Evolutionary conservation across 2,113 vertebrate species (phyloP).

Genomic region (Passer montanus): DNA sequence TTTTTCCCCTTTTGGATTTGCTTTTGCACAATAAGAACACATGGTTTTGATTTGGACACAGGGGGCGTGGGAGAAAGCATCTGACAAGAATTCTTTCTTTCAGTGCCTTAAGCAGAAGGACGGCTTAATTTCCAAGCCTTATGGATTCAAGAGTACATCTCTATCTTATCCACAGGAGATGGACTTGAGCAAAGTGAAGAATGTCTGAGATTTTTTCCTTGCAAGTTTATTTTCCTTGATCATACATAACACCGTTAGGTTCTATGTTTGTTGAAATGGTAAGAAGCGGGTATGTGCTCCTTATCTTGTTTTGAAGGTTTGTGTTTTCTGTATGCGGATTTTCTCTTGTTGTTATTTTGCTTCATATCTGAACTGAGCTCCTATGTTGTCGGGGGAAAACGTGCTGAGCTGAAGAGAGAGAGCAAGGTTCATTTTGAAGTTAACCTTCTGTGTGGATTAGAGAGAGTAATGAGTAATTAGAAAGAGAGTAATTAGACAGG

Average conservation of each 20-base stretch:
- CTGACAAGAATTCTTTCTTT: conserved; percentile 44
- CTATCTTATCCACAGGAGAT: conserved; percentile 24
- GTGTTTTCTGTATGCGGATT: not conserved
- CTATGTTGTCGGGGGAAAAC: not conserved
- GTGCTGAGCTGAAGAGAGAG: not conserved
- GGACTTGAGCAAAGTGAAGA: not conserved
- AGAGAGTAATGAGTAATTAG: not conserved
- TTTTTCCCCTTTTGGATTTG: not conserved
- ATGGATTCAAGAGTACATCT: conserved; percentile 53
- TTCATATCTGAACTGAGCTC: not conserved
- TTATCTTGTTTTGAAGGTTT: not conserved
- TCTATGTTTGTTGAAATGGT: not conserved
- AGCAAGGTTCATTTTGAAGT: not conserved
- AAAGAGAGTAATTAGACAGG: not conserved
- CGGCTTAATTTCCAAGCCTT: conserved; percentile 60
- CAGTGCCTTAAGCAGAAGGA: conserved; percentile 62
- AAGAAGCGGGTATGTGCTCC: not conserved
- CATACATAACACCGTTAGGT: not conserved
- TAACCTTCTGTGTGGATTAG: not conserved
- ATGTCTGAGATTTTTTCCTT: not conserved
- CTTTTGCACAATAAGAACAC: conserved; percentile 50
- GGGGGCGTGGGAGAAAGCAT: conserved; percentile 60
- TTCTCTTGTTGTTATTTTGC: not conserved
- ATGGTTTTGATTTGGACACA: conserved; percentile 61
- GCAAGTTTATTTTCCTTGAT: not conserved